Percentiles rank a stretch among this genome's conserved stretches.
Conservation (phyloP, 1,140 invertebrate species). For the Rhizoglyphus robini region DNA sequence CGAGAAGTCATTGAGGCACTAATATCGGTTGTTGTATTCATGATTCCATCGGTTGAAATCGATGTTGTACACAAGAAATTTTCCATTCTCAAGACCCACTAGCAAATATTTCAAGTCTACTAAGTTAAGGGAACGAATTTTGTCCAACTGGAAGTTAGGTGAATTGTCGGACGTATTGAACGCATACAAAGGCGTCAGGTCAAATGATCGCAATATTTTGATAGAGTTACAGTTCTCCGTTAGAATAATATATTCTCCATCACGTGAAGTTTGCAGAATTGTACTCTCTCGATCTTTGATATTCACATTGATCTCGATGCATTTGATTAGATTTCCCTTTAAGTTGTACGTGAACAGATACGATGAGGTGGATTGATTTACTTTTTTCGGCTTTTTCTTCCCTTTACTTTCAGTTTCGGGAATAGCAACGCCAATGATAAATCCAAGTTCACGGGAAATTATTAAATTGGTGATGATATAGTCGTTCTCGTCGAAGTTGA, state of each 20-base stretch:
- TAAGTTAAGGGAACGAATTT: conserved; percentile 23
- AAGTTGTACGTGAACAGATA: conserved; percentile 23
- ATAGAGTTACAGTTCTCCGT: conserved; percentile 83
- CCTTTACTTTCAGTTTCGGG: background rate
- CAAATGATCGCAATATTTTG: conserved; percentile 94
- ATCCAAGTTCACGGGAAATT: conserved; percentile 21
- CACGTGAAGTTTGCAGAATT: conserved; percentile 41
- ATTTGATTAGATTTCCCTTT: conserved; percentile 19
- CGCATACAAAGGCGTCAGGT: conserved; percentile 86
- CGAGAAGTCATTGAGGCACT: background rate
- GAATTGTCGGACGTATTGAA: conserved; percentile 40
- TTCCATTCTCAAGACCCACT: conserved; percentile 88
- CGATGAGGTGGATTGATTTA: background rate
- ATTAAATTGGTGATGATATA: conserved; percentile 21
- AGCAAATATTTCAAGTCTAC: conserved; percentile 67
- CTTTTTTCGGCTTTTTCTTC: background rate
- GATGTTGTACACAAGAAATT: conserved; percentile 95
- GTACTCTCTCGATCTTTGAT: background rate
- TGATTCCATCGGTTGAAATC: conserved; percentile 63
- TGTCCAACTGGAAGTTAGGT: background rate
- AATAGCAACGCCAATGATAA: conserved; percentile 22
- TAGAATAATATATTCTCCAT: conserved; percentile 90
- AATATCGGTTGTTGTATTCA: conserved; percentile 16
- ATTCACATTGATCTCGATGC: conserved; percentile 5
- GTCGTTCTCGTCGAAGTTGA: conserved; percentile 8